phyloP scores from a whole-genome alignment of 2,113 vertebrate species.

The Nothobranchius kuhntae region DNA sequence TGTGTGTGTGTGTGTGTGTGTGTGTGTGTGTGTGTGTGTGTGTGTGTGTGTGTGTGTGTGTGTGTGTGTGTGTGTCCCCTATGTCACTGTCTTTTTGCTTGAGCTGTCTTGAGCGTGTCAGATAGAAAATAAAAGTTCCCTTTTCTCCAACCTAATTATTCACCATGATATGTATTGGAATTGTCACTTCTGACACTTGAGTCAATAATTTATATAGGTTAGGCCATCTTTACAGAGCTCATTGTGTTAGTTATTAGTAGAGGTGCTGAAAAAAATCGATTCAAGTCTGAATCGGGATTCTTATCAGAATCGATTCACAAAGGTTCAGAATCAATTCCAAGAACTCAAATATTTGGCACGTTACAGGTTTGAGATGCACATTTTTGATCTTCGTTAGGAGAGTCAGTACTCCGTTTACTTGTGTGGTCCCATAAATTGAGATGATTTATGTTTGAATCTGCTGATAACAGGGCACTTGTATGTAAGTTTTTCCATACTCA shows the following conservation, averaged over 20 bases:
- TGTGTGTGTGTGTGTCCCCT: conserved; percentile 29
- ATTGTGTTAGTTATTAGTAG: conserved; percentile 70
- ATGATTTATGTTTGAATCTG: no score
- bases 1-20: conserved; percentile 33
- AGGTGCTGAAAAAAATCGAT: no score
- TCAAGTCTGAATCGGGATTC: no score
- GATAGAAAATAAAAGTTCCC: conserved; percentile 65
- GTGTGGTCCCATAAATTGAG: no score
- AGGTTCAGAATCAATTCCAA: no score
- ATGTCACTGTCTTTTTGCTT: conserved; percentile 46
- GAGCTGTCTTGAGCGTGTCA: conserved; percentile 56
- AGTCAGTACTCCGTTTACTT: no score
- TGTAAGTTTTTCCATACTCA: no score
- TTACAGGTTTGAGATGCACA: no score
- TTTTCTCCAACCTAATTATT: conserved; percentile 73
- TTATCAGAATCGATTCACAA: no score
- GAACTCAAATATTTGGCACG: no score
- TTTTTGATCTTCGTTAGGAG: no score
- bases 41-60: conserved; percentile 14
- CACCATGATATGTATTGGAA: conserved; percentile 71
- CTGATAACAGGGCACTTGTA: no score
- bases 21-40: conserved; percentile 22
- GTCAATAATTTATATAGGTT: conserved; percentile 79
- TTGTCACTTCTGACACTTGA: conserved; percentile 78
- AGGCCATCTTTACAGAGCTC: conserved; percentile 56